A percentile compares a stretch with the other conserved stretches of the same genome.
These are phyloP conservation scores for Sminthurinus signatus DNA, from an alignment of 1,140 invertebrate species.

Conservation along the genomic window DNA sequence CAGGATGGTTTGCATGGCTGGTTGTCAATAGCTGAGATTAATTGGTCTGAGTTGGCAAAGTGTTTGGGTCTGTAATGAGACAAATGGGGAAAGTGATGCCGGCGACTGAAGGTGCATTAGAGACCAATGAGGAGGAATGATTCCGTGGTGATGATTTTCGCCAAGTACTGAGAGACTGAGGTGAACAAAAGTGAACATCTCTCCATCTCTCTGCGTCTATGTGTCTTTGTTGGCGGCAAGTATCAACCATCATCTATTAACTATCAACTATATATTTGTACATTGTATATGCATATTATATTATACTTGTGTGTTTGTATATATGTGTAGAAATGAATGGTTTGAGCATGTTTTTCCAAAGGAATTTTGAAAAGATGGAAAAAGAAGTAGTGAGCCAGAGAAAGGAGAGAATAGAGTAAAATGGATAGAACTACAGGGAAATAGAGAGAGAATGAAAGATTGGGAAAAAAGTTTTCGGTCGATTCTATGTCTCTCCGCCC, in stretches of 20 bases:
- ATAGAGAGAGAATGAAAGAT: background rate
- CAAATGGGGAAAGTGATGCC: slow-evolving; percentile 23
- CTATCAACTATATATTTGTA: too few relatives aligned
- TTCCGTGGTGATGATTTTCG: slow-evolving; percentile 17
- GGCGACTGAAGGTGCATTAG: slow-evolving; percentile 25
- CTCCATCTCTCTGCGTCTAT: background rate
- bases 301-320: too few relatives aligned
- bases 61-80: slow-evolving; percentile 32
- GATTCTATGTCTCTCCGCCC: slow-evolving; percentile 43
- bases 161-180: slow-evolving; percentile 7
- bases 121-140: slow-evolving; percentile 31
- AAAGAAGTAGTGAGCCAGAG: background rate
- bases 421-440: background rate
- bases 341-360: too few relatives aligned
- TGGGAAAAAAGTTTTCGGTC: slow-evolving; percentile 50
- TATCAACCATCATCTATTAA: too few relatives aligned
- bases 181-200: slow-evolving; percentile 22
- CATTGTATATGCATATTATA: too few relatives aligned
- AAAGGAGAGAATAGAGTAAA: background rate
- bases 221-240: slow-evolving; percentile 14
- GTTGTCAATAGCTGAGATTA: slow-evolving; percentile 29
- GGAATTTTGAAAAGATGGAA: background rate
- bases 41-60: slow-evolving; percentile 35
- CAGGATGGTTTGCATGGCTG: slow-evolving; percentile 22
- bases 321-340: slow-evolving; percentile 7